These are phyloP conservation scores for Ptilonorhynchus violaceus DNA, from an alignment of 2,113 vertebrate species.

Conservation along the genomic window DNA sequence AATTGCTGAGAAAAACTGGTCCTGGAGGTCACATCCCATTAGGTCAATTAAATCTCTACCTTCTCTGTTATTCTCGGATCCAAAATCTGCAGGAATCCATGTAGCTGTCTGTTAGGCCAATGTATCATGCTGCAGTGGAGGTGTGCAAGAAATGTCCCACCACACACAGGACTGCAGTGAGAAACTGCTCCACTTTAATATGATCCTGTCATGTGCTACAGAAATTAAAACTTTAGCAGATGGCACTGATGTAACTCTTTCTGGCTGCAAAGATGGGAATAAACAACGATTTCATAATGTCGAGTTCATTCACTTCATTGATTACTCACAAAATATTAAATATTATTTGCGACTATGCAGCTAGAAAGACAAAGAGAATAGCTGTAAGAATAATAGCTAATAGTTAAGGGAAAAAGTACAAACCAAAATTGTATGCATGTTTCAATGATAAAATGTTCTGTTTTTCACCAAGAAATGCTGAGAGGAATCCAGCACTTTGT, in stretches of 20 bases:
- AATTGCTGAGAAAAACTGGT: background rate
- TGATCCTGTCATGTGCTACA: background rate
- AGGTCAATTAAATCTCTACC: background rate
- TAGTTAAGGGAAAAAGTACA: background rate
- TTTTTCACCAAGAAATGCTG: background rate
- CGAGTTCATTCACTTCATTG: background rate
- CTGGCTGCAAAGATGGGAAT: background rate
- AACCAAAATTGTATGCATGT: background rate
- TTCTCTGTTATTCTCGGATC: background rate
- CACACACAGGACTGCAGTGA: background rate
- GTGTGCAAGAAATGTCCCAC: background rate
- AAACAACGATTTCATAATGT: background rate
- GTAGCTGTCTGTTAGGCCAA: background rate
- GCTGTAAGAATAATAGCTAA: background rate
- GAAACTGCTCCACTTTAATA: background rate
- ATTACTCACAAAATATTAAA: background rate
- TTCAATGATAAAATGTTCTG: background rate
- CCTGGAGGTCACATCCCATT: background rate
- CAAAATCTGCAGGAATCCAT: background rate
- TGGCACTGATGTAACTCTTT: background rate
- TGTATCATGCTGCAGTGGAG: background rate
- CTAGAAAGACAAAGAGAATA: background rate
- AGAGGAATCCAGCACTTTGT: background rate
- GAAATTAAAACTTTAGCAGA: background rate
- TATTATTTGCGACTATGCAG: background rate